These are phyloP conservation scores for Archocentrus centrarchus DNA, from an alignment of 2,113 vertebrate species.

Conservation along the genomic window DNA sequence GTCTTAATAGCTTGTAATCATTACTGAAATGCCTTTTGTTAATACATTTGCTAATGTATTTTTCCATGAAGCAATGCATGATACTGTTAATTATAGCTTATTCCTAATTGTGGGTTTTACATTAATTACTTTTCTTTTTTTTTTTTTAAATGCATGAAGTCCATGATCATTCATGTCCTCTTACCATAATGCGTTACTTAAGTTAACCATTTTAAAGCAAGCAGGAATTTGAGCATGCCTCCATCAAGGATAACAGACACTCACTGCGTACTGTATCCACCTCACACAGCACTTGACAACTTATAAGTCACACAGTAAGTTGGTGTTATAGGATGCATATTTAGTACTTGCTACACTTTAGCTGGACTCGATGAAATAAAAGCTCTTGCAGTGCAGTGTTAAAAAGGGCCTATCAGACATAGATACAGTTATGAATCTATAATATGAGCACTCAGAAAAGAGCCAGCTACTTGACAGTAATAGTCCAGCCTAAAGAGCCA, in stretches of 20 bases:
- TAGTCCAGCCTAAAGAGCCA: constrained; percentile 70
- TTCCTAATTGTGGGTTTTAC: too few relatives aligned
- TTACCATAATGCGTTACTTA: accelerated
- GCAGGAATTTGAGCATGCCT: neutral
- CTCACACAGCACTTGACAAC: constrained; percentile 38
- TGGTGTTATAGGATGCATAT: constrained; percentile 56
- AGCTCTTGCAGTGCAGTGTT: constrained; percentile 65
- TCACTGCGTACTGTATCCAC: neutral
- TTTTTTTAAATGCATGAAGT: neutral
- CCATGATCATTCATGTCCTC: neutral
- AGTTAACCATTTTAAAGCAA: neutral
- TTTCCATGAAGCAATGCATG: too few relatives aligned
- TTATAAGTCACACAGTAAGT: constrained; percentile 47
- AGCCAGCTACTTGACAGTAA: constrained; percentile 72
- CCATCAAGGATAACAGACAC: neutral
- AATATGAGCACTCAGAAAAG: constrained; percentile 73
- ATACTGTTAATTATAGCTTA: too few relatives aligned
- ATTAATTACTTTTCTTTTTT: accelerated
- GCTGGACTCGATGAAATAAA: constrained; percentile 68
- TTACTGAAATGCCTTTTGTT: neutral
- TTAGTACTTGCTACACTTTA: constrained; percentile 65
- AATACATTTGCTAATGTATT: too few relatives aligned
- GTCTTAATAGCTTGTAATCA: too few relatives aligned
- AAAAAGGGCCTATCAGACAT: constrained; percentile 67
- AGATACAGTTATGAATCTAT: constrained; percentile 74